phyloP scores from a whole-genome alignment of 1,140 invertebrate species.

The Holotrichia oblita region DNA sequence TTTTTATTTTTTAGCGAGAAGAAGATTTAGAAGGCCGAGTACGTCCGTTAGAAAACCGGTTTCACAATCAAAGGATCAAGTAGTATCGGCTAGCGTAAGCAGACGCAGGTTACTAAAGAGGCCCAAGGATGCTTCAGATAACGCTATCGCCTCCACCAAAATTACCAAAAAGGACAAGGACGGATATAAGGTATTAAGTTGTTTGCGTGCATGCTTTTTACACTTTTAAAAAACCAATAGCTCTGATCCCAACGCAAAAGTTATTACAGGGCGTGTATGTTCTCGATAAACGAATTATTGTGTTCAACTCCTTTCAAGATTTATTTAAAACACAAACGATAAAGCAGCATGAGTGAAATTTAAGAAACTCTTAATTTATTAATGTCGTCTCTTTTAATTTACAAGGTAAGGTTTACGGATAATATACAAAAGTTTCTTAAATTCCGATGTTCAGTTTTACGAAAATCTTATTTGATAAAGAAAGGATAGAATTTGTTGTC shows the following conservation, averaged over 20 bases:
- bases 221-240: not conserved
- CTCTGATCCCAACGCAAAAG: not conserved
- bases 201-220: slow-evolving; percentile 18
- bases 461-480: no score
- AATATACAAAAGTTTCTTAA: no score
- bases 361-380: no score
- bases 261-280: not conserved
- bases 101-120: slow-evolving; percentile 75
- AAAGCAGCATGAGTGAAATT: no score
- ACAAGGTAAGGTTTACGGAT: no score
- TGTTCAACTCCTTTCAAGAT: not conserved
- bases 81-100: slow-evolving; percentile 71
- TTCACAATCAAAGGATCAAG: slow-evolving; percentile 68
- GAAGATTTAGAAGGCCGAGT: slow-evolving; percentile 63
- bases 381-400: no score
- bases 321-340: not conserved
- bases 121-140: slow-evolving; percentile 67
- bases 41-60: slow-evolving; percentile 55
- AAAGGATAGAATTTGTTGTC: no score
- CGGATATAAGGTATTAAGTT: slow-evolving; percentile 67
- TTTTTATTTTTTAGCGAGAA: slow-evolving; percentile 57
- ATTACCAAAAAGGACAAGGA: slow-evolving; percentile 69
- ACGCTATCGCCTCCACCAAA: slow-evolving; percentile 64
- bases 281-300: slow-evolving; percentile 16
- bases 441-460: no score